Base-by-base conservation (phyloP, 2,888 invertebrate genomes). In the Rhorus exstirpatorius region DNA sequence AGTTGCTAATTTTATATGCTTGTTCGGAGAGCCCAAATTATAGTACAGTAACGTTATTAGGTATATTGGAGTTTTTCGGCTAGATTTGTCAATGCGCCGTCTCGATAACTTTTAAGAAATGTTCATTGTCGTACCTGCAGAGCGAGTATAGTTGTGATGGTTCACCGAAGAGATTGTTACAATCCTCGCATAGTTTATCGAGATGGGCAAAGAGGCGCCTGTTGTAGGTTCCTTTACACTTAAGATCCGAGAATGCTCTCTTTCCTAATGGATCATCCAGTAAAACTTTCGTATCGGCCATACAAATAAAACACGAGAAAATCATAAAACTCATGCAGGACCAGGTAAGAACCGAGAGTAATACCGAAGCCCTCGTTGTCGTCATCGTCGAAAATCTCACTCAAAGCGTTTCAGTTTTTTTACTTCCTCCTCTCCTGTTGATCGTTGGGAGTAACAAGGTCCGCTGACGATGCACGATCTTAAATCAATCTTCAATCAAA, bases 161-260 rank as follows among this genome's bases (percentile, higher is more conserved):
- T 91, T 97, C 97, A 88, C 97, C 95, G 94, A 97, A 98, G 87
- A 98, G 95, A 93, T 97, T 97, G 94, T 97, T 97, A 93, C 98
- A 98, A 93, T 98, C 98, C 93, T 97, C 97, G 94, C 98, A 98
- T 93, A 98, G 97, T 90, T 97, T 95, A 94, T 98, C 97, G 92
- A 98, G 95, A 87, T 96, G 95, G 83, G 97, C 97, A 93, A 97
- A 98, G 93, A 97, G 97, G 92, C 97, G 96, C 92, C 97, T 97
- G 94, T 98, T 97, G 94, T 97, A 98, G 89, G 97, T 96, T 84
- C 98, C 98, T 93, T 97, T 97, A 94, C 98, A 98, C 93, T 97
- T 96, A 90, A 97, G 95, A 93, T 97, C 97, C 94, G 97, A 96
- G 95, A 97, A 98, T 90, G 97, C 97, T 89, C 97, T 95, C 93